Evolutionary conservation across 2,797 vertebrate species (phyloP), one percentile per base, ranked within the genome.

Genomic region (Prionace glauca): DNA sequence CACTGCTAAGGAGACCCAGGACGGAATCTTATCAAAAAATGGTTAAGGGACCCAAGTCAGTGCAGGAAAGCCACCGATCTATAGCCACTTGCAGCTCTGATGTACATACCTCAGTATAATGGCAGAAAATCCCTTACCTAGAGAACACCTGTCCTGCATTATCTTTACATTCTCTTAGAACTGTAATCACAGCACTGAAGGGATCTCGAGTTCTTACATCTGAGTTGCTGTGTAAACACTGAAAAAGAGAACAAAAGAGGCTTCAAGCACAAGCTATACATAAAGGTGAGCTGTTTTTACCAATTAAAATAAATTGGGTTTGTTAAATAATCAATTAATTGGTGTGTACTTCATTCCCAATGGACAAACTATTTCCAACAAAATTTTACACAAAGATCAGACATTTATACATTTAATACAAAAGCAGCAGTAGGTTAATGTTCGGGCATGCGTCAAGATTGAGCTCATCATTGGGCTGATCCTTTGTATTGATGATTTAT

Each of bases 161-260:
- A 0, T 98, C 97, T 97, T 99, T 99, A 96, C 98, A 99, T 0
- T 95, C 65, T 96, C 98, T 97, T 71, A 99, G 98, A 0, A 98
- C 95, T 95, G 36, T 45, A 96, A 99, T 98, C 62, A 99, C 98
- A 0, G 98, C 98, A 91, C 96, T 94, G 62, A 99, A 99, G 0
- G 98, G 97, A 41, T 96, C 96, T 67, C 96, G 96, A 18, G 96
- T 97, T 98, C 99, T 99, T 86, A 99, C 96, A 97, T 99, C 98
- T 0, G 98, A 98, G 96, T 97, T 96, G 0, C 96, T 96, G 60
- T 97, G 97, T 95, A 99, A 98, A 96, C 98, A 97, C 99, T 99
- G 96, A 95, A 96, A 11, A 24, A 77, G 72, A 11, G 29, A 26
- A 74, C 50, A 60, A 95, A 95, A 71, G 22, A 22, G 12, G 26